Conservation (phyloP, 2,888 invertebrate genomes). For the Neoitamus cyanurus region DNA sequence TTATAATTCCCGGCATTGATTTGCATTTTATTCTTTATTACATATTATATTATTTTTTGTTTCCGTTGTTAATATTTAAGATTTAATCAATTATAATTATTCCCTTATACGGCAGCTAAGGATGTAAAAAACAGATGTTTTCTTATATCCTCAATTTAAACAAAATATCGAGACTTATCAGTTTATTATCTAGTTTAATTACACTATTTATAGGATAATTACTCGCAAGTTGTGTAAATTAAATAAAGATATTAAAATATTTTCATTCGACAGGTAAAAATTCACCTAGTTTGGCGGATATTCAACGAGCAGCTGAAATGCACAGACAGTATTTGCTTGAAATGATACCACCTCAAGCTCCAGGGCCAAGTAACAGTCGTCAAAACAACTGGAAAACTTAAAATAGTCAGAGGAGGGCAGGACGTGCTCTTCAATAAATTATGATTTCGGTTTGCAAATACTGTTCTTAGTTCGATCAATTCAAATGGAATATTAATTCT, state of each 20-base stretch:
- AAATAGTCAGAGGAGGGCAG: slow-evolving; percentile 52
- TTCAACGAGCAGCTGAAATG: slow-evolving; percentile 87
- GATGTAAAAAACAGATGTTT: too few relatives aligned
- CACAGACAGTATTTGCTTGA: slow-evolving; percentile 96
- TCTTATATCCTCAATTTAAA: too few relatives aligned
- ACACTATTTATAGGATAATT: too few relatives aligned
- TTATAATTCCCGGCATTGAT: too few relatives aligned
- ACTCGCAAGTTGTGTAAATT: background rate
- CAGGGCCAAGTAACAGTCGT: slow-evolving; percentile 65
- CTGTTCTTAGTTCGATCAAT: slow-evolving; percentile 25
- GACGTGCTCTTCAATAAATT: slow-evolving; percentile 52
- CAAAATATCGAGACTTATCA: too few relatives aligned
- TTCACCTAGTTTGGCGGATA: slow-evolving; percentile 72
- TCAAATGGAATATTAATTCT: slow-evolving; percentile 37
- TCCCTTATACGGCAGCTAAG: too few relatives aligned
- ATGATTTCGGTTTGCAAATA: slow-evolving; percentile 41
- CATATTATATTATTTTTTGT: too few relatives aligned
- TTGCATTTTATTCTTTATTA: too few relatives aligned
- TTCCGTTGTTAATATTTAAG: too few relatives aligned
- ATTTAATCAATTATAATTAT: too few relatives aligned
- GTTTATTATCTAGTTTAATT: too few relatives aligned
- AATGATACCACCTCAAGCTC: slow-evolving; percentile 82
- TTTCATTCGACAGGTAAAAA: slow-evolving; percentile 60
- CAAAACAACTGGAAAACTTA: slow-evolving; percentile 68
- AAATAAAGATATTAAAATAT: slow-evolving; percentile 53